Evolutionary conservation across 2,888 invertebrate species (phyloP), one percentile per base, ranked within the genome.

Genomic region (Myopa testacea): DNA sequence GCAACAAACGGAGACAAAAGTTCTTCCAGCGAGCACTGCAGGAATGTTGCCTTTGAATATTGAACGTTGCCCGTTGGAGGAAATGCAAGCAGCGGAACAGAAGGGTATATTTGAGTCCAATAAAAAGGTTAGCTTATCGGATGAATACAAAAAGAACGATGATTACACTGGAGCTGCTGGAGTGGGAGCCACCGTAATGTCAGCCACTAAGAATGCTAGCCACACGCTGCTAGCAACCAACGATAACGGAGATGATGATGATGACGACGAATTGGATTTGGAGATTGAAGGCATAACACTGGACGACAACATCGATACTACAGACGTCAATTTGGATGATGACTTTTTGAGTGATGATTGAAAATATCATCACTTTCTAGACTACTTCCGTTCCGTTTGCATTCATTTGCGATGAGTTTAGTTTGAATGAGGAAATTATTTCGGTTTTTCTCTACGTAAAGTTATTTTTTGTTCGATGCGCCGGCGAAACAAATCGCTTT

Each of bases 251-350:
- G 83, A 83, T 82, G 81, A 92, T 84, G 96, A 96, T 85, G 90
- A 96, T 63, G 96, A 96, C 85, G 83, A 92, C 85, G 96, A 97
- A 85, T 89, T 96, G 62, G 96, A 97, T 86, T 89, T 95, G 71
- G 97, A 97, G 88, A 92, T 97, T 75, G 96, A 96, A 82, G 94
- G 94, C 82, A 92, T 96, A 82, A 93, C 93, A 82, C 90, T 97
- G 45, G 96, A 96, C 87, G 95, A 95, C 81, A 93, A 92, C 85
- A 93, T 95, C 81, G 95, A 95, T 87, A 93, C 93, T 76, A 93
- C 92, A 88, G 94, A 94, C 87, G 92, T 94, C 79, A 94, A 93
- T 89, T 90, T 94, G 84, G 94, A 94, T 85, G 94, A 94, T 78
- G 88, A 88, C 85, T 91, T 94, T 82, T 88, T 94, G 80, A 93